These are phyloP conservation scores for Lasioglossum lativentre DNA, from an alignment of 2,888 invertebrate genomes.

Conservation along the genomic window DNA sequence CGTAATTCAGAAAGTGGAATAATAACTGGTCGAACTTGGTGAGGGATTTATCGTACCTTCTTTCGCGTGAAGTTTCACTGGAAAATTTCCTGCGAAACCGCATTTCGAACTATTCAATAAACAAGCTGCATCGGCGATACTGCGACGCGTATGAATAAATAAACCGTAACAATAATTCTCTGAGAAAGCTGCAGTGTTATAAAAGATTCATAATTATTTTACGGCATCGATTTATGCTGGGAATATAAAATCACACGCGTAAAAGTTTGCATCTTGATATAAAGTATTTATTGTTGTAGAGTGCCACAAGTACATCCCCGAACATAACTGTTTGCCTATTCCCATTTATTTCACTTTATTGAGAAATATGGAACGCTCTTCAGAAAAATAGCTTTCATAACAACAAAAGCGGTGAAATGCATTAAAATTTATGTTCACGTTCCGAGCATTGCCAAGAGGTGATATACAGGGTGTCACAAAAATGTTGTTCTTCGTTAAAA, in stretches of 20 bases:
- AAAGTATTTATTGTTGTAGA: not conserved
- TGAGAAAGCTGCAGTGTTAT: not conserved
- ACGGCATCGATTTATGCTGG: not conserved
- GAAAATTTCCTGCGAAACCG: not conserved
- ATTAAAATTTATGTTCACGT: not conserved
- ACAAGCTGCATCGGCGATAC: not conserved
- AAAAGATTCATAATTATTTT: not conserved
- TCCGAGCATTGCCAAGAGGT: not conserved
- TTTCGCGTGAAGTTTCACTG: not conserved
- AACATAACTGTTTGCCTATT: not conserved
- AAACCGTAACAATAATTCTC: not conserved
- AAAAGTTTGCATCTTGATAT: not conserved
- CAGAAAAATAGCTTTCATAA: not conserved
- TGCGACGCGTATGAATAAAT: not conserved
- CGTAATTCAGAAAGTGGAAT: not conserved
- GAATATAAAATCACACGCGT: not conserved
- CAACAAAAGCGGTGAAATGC: not conserved
- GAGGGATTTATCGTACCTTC: not conserved
- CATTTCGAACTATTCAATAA: not conserved
- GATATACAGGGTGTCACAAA: not conserved
- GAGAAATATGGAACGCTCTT: not conserved
- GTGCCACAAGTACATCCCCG: not conserved
- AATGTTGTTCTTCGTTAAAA: no score
- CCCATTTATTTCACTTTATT: not conserved
- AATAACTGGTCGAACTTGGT: not conserved